Conservation (phyloP, 2,888 invertebrate species). For the Steromphala cineraria region DNA sequence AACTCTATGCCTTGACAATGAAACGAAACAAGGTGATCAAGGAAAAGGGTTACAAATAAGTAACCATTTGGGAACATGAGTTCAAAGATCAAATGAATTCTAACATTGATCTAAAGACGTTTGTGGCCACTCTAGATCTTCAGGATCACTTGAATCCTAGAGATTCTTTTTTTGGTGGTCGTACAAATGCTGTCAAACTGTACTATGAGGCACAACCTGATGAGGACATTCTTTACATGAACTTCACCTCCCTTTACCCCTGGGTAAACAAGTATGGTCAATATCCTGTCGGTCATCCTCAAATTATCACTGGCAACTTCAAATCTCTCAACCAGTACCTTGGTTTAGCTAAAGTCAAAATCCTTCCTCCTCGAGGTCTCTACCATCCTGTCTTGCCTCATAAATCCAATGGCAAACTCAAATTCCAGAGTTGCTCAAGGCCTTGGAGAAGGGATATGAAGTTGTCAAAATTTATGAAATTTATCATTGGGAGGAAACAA, state of each 20-base stretch:
- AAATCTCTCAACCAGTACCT: neutral
- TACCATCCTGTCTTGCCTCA: neutral
- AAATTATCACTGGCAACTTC: neutral
- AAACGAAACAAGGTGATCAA: neutral
- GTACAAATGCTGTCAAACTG: neutral
- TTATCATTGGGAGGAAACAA: constrained; percentile 63
- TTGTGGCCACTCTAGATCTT: neutral
- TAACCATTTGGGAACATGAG: neutral
- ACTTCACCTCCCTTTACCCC: neutral
- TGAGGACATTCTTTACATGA: neutral
- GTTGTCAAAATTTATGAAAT: constrained; percentile 66
- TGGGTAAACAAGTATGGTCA: neutral
- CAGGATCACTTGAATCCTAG: neutral
- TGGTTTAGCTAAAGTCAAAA: neutral
- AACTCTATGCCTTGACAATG: neutral
- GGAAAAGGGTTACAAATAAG: neutral
- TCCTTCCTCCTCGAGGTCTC: neutral
- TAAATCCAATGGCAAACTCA: neutral
- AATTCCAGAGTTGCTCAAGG: constrained; percentile 64
- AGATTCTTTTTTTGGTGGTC: neutral
- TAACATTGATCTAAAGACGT: neutral
- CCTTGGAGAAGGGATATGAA: constrained; percentile 63
- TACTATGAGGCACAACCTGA: neutral
- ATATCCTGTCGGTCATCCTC: neutral
- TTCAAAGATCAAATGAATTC: neutral